phyloP scores from a whole-genome alignment of 2,888 invertebrate genomes.

The Lagria hirta region DNA sequence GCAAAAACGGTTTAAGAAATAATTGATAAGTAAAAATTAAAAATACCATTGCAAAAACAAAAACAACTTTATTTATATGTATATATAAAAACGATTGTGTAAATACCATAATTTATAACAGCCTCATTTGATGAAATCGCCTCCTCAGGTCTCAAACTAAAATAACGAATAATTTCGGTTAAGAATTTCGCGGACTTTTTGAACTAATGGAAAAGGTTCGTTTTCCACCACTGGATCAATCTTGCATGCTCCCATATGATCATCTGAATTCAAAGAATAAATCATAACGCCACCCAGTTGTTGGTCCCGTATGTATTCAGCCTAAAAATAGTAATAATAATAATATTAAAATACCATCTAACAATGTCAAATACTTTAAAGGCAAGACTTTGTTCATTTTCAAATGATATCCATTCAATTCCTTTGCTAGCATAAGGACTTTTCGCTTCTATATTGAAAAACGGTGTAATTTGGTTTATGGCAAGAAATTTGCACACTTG shows the following conservation, averaged over 20 bases:
- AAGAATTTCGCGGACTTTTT: slow-evolving; percentile 20
- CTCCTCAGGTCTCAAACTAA: slow-evolving; percentile 6
- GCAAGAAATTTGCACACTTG: slow-evolving; percentile 69
- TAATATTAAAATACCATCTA: background rate
- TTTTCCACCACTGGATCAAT: slow-evolving; percentile 9
- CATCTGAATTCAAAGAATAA: slow-evolving; percentile 80
- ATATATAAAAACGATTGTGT: background rate
- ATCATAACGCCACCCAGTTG: slow-evolving; percentile 81
- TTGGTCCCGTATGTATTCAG: slow-evolving; percentile 61
- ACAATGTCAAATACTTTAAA: slow-evolving; percentile 60
- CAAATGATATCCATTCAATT: slow-evolving; percentile 83
- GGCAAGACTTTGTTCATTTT: slow-evolving; percentile 68
- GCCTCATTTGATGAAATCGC: slow-evolving; percentile 10
- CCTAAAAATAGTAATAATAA: slow-evolving; percentile 26
- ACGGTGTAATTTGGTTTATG: slow-evolving; percentile 56
- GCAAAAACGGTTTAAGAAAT: too few relatives aligned
- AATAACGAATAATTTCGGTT: slow-evolving; percentile 22
- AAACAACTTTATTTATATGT: slow-evolving; percentile 1
- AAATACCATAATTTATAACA: too few relatives aligned
- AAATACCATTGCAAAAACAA: too few relatives aligned
- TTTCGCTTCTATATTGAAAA: slow-evolving; percentile 68
- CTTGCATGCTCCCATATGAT: slow-evolving; percentile 64
- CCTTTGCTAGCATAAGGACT: slow-evolving; percentile 75
- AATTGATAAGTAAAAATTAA: too few relatives aligned
- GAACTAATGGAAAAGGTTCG: slow-evolving; percentile 15